A percentile compares a stretch with the other conserved stretches of the same genome.
Conservation (phyloP, 2,797 vertebrate genomes). For the Characodon lateralis region DNA sequence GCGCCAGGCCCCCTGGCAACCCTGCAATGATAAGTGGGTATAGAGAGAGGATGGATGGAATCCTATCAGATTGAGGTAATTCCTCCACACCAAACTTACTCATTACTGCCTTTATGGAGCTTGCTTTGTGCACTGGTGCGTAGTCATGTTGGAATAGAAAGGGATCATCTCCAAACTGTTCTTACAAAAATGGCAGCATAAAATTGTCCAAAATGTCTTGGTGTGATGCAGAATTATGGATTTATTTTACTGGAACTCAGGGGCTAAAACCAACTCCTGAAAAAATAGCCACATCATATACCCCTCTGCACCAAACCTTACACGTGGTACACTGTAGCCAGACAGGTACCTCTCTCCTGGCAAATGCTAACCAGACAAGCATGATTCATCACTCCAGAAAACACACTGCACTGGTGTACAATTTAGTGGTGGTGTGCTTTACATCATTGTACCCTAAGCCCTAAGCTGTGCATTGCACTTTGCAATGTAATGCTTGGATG, state of each 20-base stretch:
- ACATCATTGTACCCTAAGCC: too few relatives aligned
- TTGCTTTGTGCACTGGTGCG: not conserved
- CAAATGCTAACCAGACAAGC: not conserved
- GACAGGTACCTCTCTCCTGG: not conserved
- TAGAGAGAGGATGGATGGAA: not conserved
- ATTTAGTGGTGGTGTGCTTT: too few relatives aligned
- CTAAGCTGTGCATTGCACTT: not conserved
- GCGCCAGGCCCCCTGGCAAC: too few relatives aligned
- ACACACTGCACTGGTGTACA: too few relatives aligned
- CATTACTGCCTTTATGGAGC: not conserved
- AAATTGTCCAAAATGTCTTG: not conserved
- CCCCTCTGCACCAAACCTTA: not conserved
- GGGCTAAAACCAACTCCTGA: not conserved
- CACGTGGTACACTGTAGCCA: not conserved
- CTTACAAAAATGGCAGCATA: not conserved
- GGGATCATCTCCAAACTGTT: not conserved
- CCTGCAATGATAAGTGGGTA: too few relatives aligned
- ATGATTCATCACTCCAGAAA: too few relatives aligned
- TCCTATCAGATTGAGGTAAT: too few relatives aligned
- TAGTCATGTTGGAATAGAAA: not conserved
- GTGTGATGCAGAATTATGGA: not conserved
- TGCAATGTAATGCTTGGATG: not conserved
- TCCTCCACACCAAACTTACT: too few relatives aligned
- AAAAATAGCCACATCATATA: not conserved
- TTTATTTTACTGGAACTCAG: too few relatives aligned